Base-by-base conservation (phyloP, 2,888 invertebrate species). In the Clivina fossor region DNA sequence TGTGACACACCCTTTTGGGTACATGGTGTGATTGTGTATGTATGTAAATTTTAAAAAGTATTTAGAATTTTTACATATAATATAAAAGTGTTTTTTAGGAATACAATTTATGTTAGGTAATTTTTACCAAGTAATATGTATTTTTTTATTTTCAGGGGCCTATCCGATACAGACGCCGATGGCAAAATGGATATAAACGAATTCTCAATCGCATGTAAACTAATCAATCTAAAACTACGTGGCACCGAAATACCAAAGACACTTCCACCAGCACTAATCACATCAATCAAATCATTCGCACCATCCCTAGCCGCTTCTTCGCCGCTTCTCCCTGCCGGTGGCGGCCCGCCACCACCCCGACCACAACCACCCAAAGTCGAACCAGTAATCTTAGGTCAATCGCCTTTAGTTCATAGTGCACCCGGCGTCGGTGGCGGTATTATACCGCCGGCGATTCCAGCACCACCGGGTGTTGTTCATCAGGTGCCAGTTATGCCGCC, bases 161-260 rank as follows among this genome's bases (percentile, higher is more conserved):
- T 99, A 40, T 93, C 98, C 1, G 99, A 99, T 73, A 89, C 94
- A 38, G 93, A 98, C 73, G 86, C 91, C 11, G 99, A 99, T 78
- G 99, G 99, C 0, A 93, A 93, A 76, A 85, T 99, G 82, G 92
- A 97, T 68, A 84, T 94, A 49, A 88, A 89, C 67, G 99, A 99
- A 76, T 99, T 98, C 75, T 94, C 94, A 62, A 93, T 99, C 65
- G 98, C 99, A 43, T 97, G 98, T 80, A 96, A 96, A 80, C 78
- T 82, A 61, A 95, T 96, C 54, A 93, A 91, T 69, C 80, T 96
- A 60, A 96, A 95, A 74, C 77, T 99, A 9, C 86, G 93, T 50
- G 94, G 95, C 2, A 84, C 90, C 66, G 94, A 96, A 70, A 80
- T 98, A 48, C 98, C 98, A 0, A 87, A 88, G 69, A 77, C 78